A percentile compares a stretch with the other conserved stretches of the same genome.
These are phyloP conservation scores for Oxyruncus cristatus DNA, from an alignment of 2,113 vertebrate species.

Conservation along the genomic window DNA sequence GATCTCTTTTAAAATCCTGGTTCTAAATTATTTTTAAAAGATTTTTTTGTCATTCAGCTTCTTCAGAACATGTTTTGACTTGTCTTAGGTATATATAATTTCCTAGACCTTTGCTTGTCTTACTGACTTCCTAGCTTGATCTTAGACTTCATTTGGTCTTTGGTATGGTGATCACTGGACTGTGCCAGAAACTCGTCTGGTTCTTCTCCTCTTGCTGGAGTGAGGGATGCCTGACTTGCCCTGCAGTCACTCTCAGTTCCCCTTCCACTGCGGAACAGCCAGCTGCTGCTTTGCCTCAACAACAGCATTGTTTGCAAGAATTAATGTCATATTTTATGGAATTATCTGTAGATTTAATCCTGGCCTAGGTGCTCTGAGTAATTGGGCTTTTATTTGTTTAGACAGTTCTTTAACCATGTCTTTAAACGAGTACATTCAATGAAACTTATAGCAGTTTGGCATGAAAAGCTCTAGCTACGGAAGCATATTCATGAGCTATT, in stretches of 20 bases:
- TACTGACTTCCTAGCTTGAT: not conserved
- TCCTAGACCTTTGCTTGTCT: not conserved
- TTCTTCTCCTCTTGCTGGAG: not conserved
- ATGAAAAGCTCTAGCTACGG: not conserved
- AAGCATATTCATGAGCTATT: not conserved
- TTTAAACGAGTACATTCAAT: not conserved
- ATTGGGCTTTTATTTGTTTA: not conserved
- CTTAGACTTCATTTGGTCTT: not conserved
- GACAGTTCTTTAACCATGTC: not conserved
- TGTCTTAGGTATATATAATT: not conserved
- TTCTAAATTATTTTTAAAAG: not conserved
- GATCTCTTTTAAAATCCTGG: not conserved
- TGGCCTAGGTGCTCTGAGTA: not conserved
- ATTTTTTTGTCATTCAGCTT: not conserved
- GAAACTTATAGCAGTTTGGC: not conserved
- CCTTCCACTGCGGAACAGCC: not conserved
- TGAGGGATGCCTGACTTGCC: not conserved
- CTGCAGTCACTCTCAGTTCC: not conserved
- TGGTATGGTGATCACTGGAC: not conserved
- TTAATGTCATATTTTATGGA: not conserved
- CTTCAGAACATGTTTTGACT: not conserved
- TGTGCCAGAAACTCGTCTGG: not conserved
- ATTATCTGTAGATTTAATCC: not conserved
- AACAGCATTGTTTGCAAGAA: not conserved
- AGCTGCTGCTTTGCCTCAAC: not conserved